phyloP scores from a whole-genome alignment of 2,797 vertebrate genomes.

The Apogon hyalosoma region DNA sequence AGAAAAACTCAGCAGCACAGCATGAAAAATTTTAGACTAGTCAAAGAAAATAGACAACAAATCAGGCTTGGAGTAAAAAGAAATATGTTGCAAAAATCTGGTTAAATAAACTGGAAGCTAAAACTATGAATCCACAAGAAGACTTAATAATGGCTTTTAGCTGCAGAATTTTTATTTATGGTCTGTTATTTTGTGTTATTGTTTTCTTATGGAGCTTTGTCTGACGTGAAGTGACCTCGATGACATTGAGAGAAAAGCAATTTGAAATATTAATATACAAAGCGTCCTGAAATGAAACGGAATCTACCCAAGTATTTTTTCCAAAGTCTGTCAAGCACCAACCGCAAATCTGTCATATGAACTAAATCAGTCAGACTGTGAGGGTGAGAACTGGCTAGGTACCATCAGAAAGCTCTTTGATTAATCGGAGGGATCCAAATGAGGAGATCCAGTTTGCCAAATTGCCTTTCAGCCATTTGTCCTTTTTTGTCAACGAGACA shows the following conservation, averaged over 20 bases:
- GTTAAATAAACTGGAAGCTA: not conserved
- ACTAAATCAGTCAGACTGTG: conserved; percentile 34
- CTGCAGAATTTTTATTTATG: too few species aligned
- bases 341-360: conserved; percentile 15
- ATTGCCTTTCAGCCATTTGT: conserved; percentile 28
- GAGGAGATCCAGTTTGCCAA: conserved; percentile 16
- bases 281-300: too few species aligned
- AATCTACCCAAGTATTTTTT: not conserved
- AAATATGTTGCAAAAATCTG: conserved; percentile 11
- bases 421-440: conserved; percentile 34
- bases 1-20: too few species aligned
- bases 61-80: too few species aligned
- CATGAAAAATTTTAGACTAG: too few species aligned
- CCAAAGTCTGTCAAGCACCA: not conserved
- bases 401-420: conserved; percentile 31
- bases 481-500: conserved; percentile 26
- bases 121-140: conserved; percentile 6
- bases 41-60: too few species aligned
- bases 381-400: conserved; percentile 26
- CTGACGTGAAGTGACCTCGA: too few species aligned
- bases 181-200: too few species aligned
- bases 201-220: too few species aligned
- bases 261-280: too few species aligned
- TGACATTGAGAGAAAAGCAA: too few species aligned
- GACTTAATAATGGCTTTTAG: not conserved